Percentiles rank a stretch among this genome's conserved stretches.
These are phyloP conservation scores for Daktulosphaira vitifoliae DNA, from an alignment of 1,140 invertebrate genomes.

Conservation along the genomic window DNA sequence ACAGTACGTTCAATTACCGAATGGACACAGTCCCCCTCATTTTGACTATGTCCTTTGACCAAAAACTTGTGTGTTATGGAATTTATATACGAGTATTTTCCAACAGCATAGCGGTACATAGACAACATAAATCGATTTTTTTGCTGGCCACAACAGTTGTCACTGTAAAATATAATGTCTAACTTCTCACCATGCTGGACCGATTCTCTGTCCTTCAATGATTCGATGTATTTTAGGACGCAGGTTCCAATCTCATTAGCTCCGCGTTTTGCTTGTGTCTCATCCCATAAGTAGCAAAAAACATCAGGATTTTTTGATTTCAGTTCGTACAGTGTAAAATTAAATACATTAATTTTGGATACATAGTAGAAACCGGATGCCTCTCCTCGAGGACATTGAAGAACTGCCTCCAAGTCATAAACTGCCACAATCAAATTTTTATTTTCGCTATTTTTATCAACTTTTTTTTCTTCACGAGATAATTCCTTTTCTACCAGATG, in stretches of 20 bases:
- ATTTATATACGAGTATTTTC: constrained; percentile 34
- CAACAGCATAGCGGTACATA: constrained; percentile 23
- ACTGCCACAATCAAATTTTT: constrained; percentile 28
- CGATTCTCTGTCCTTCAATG: constrained; percentile 11
- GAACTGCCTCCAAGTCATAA: constrained; percentile 36
- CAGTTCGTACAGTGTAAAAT: constrained; percentile 39
- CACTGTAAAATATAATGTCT: constrained; percentile 37
- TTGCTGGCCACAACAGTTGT: constrained; percentile 37
- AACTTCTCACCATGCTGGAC: constrained; percentile 10
- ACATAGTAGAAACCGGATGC: constrained; percentile 38
- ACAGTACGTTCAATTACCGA: constrained; percentile 11
- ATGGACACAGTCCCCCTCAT: constrained; percentile 14
- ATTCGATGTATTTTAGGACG: constrained; percentile 24
- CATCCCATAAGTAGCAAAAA: constrained; percentile 41
- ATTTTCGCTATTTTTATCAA: constrained; percentile 32
- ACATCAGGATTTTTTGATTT: constrained; percentile 33
- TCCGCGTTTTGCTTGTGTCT: constrained; percentile 38
- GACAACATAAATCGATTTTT: constrained; percentile 33
- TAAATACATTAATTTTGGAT: constrained; percentile 39
- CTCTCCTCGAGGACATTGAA: constrained; percentile 36
- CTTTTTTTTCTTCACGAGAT: constrained; percentile 32
- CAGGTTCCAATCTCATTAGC: constrained; percentile 34
- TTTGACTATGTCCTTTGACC: constrained; percentile 17
- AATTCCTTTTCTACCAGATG: constrained; percentile 35
- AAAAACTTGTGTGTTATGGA: constrained; percentile 34